phyloP scores from a whole-genome alignment of 2,797 vertebrate species.

The Sebastes matsubarae region DNA sequence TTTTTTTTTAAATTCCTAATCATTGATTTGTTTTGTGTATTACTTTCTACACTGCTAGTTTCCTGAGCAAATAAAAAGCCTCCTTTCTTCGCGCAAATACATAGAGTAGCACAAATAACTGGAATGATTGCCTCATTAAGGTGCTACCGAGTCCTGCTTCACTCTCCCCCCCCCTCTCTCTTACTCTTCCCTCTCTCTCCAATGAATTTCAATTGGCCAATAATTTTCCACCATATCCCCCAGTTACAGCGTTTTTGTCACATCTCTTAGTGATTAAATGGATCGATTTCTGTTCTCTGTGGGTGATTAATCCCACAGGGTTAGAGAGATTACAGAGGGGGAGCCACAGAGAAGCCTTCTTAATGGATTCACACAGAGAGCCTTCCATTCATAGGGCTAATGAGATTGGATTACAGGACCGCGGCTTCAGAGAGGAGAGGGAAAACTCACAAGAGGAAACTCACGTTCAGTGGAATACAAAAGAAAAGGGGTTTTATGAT shows the following conservation, averaged over 20 bases:
- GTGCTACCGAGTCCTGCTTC: conserved; percentile 27
- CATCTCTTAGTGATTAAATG: conserved; percentile 78
- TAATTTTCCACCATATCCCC: conserved; percentile 73
- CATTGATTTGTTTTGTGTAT: conserved; percentile 40
- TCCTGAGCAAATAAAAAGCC: conserved; percentile 46
- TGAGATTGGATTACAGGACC: conserved; percentile 70
- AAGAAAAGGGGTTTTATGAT: conserved; percentile 10
- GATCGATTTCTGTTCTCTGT: conserved; percentile 78
- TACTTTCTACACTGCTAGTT: conserved; percentile 18
- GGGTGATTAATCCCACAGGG: conserved; percentile 80
- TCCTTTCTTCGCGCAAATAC: conserved; percentile 18
- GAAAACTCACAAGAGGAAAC: conserved; percentile 46
- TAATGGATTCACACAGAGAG: conserved; percentile 76
- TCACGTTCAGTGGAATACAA: conserved; percentile 17
- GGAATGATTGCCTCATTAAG: conserved; percentile 63
- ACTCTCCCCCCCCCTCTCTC: neutral
- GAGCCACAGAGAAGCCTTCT: conserved; percentile 56
- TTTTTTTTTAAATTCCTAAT: conserved; percentile 30
- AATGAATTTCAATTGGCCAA: conserved; percentile 74
- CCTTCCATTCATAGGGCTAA: conserved; percentile 73
- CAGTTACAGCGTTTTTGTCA: conserved; percentile 72
- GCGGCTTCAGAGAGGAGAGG: conserved; percentile 43
- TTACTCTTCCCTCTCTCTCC: conserved; percentile 19
- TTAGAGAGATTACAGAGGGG: conserved; percentile 73
- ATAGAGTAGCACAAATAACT: conserved; percentile 36